phyloP scores from a whole-genome alignment of 2,888 invertebrate species.

The Drosophila austrosaltans region DNA sequence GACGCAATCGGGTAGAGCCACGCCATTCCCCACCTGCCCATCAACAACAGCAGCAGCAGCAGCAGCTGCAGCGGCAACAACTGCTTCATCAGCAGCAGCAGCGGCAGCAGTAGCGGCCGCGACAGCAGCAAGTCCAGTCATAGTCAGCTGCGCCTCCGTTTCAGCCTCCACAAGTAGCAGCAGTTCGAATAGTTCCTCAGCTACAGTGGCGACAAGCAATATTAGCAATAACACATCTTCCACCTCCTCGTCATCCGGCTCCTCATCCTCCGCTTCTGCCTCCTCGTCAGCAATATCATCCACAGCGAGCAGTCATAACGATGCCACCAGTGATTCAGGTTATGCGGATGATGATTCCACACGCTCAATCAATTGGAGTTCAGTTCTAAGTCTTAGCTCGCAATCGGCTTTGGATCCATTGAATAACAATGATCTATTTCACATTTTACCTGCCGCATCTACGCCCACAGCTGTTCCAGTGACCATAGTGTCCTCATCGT shows the following conservation, averaged over 20 bases:
- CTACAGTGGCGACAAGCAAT: conserved; percentile 21
- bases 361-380: conserved; percentile 95
- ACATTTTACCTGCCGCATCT: conserved; percentile 80
- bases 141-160: conserved; percentile 13
- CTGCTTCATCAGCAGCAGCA: not conserved
- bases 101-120: conserved; percentile 20
- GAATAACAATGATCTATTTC: conserved; percentile 90
- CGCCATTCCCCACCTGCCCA: conserved; percentile 86
- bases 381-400: conserved; percentile 93
- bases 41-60: conserved; percentile 28
- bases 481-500: conserved; percentile 45
- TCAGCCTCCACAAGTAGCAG: conserved; percentile 11
- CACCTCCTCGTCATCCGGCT: conserved; percentile 21
- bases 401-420: conserved; percentile 93
- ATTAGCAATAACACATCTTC: conserved; percentile 19
- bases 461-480: conserved; percentile 80
- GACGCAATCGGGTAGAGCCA: conserved; percentile 86
- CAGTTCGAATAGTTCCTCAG: conserved; percentile 21
- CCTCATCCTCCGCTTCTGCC: conserved; percentile 23
- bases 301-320: conserved; percentile 46
- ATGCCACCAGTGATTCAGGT: conserved; percentile 88
- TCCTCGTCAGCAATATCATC: conserved; percentile 23
- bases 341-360: conserved; percentile 90
- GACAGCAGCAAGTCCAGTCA: conserved; percentile 3
- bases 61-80: conserved; percentile 26